Evolutionary conservation across 2,797 vertebrate species (phyloP), one percentile per base, ranked within the genome.

Genomic region (Scolopax rusticola): DNA sequence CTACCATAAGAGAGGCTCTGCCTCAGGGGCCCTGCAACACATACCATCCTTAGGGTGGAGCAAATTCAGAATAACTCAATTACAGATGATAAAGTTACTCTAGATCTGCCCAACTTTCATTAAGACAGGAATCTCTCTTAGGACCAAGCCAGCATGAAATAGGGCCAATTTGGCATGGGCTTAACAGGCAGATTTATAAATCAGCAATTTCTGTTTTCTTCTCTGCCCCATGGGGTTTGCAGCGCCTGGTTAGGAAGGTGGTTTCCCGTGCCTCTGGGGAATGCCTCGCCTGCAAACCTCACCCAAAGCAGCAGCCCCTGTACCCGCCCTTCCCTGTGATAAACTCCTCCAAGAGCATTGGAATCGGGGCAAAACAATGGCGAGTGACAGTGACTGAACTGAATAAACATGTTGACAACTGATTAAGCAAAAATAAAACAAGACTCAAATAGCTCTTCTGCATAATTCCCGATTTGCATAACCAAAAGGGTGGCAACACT

Each of bases 381-480:
- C 60, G 95, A 96, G 80, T 84, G 95, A 95, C 88, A 92, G 94
- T 84, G 86, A 79, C 90, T 95, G 93, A 92, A 85, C 92, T 96
- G 90, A 93, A 91, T 82, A 96, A 97, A 96, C 92, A 97, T 73
- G 79, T 63, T 96, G 95, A 97, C 95, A 96, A 97, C 93, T 85
- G 87, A 96, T 97, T 97, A 96, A 96, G 90, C 93, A 95, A 96
- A 97, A 97, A 94, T 97, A 95, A 97, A 97, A 93, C 69, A 96
- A 87, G 93, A 97, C 89, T 97, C 73, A 92, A 95, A 95, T 87
- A 95, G 76, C 94, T 78, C 77, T 92, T 96, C 94, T 96, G 93
- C 94, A 93, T 97, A 95, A 97, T 97, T 97, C 94, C 86, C 12
- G 6, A 97, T 96, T 96, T 97, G 95, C 82, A 96, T 95, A 96